Evolutionary conservation across 2,888 invertebrate genomes (phyloP), one percentile per base, ranked within the genome.

Genomic region (Euclidia mi): DNA sequence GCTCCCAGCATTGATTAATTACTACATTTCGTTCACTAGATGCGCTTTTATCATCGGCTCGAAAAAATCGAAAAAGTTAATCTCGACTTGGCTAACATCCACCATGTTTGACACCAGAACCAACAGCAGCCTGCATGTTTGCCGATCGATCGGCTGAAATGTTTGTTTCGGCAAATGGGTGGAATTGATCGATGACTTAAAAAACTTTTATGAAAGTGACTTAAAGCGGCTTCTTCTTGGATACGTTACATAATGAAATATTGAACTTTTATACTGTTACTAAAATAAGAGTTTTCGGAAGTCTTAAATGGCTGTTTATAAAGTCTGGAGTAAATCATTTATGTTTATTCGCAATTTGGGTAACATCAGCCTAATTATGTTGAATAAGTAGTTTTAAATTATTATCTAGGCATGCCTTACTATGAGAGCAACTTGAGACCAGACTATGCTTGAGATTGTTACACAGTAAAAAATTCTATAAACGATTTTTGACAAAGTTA

Each of bases 131-230:
- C 47, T 9, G 42, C 34, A 40, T 66, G 59, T 58, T 65, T 43
- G 38, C 60, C 40, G 42, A 74, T 71, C 64, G 59, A 69, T 71
- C 56, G 55, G 41, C 65, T 59, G 56, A 57, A 71, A 73, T 75
- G 65, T 77, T 72, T 73, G 68, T 67, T 59, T 50, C 47, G 14
- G 58, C 65, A 57, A 75, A 69, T 66, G 55, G 56, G 62, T 57
- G 60, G 65, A 72, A 64, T 65, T 77, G 77, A 78, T 73, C 64
- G 77, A 77, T 71, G 69, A 47, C 65, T 65, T 53, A n/a, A 59
- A 47, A 45, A 66, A 58, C 48, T 68, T 68, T 31, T 25, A 41
- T 50, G 40, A 32, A 46, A 65, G 46, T 47, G 31, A 59, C 60
- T 61, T 60, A 61, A 63, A 61, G 46, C 20, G 56, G 61, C 49